Base-by-base conservation (phyloP, 2,888 invertebrate species). In the Rhingia rostrata region DNA sequence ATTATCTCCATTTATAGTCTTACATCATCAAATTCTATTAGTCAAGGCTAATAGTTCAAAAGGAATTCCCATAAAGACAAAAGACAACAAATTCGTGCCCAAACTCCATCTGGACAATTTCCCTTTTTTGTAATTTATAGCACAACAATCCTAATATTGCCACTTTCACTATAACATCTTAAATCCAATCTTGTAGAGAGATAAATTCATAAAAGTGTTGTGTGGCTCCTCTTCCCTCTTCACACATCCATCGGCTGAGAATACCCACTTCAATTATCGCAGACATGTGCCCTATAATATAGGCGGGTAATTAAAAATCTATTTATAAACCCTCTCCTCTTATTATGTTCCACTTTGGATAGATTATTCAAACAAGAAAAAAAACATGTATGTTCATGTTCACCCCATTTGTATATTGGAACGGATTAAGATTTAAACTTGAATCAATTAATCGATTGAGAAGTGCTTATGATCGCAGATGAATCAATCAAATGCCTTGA, bases 261-360 rank as follows among this genome's bases (percentile, higher is more conserved):
- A 43, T 47, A 56, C 77, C 82, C 82, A 56, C 66, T 51, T 82
- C 61, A 82, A 60, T 77, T 66, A 82, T 77, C 45, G 51, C 49
- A 41, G 37, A 12, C 77, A 78, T 66, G 58, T 41, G 51, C 45
- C 47, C 49, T 32, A 61, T 47, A 72, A 72, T 61, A 22, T 22
- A 22, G 49, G 43, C 54, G 54, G 63, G 56, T 61, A 82, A 77
- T 78, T 66, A 63, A 78, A 58, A 75, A 39, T 66, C 72, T 82
- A 82, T 82, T 70, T 72, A 61, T 82, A 78, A 67, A 43, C 35
- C 43, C 47, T 53, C 69, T 22, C 22, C 22, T 22, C 22, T 22
- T 69, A 22, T 54, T 47, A 37, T 43, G 33, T 45, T 70, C 39
- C 10, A 41, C 9, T 54, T 53, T 22, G 54, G 5, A 6, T 51